Evolutionary conservation across 1,140 invertebrate species (phyloP).

Genomic region (Aphelenchoides besseyi): DNA sequence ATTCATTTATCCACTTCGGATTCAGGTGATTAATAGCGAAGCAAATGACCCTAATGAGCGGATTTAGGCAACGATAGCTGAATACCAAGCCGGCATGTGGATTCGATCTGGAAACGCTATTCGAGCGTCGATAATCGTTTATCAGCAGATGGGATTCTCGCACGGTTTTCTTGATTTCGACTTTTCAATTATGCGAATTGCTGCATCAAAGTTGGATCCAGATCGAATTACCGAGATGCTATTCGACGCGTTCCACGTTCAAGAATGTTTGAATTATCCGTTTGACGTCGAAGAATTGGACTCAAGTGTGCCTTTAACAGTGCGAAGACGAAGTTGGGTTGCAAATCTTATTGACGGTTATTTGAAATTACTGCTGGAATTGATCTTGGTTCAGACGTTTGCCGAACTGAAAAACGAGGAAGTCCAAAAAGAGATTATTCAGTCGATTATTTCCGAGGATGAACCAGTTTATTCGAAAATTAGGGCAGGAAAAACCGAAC

Average conservation of each 20-base stretch:
- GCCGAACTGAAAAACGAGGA: neutral
- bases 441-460: neutral
- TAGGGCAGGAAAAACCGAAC: too few relatives aligned
- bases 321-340: slow-evolving; percentile 4
- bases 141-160: slow-evolving; percentile 8
- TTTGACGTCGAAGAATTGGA: slow-evolving; percentile 6
- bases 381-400: slow-evolving; percentile 2
- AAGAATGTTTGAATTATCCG: slow-evolving; percentile 23
- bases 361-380: slow-evolving; percentile 15
- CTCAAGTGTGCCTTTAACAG: neutral
- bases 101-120: slow-evolving; percentile 17
- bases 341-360: slow-evolving; percentile 19
- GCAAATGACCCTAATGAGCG: neutral
- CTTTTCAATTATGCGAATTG: slow-evolving; percentile 6
- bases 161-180: slow-evolving; percentile 19
- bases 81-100: slow-evolving; percentile 27
- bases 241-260: slow-evolving; percentile 16
- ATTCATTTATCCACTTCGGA: slow-evolving; percentile 18
- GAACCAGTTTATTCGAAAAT: slow-evolving; percentile 23
- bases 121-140: slow-evolving; percentile 6
- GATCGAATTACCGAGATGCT: neutral
- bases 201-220: slow-evolving; percentile 16
- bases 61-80: slow-evolving; percentile 6
- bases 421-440: slow-evolving; percentile 7
- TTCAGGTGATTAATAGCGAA: slow-evolving; percentile 14